Percentiles rank a stretch among this genome's conserved stretches.
Conservation (phyloP, 2,113 vertebrate species). For the cattle (Bos taurus) region DNA sequence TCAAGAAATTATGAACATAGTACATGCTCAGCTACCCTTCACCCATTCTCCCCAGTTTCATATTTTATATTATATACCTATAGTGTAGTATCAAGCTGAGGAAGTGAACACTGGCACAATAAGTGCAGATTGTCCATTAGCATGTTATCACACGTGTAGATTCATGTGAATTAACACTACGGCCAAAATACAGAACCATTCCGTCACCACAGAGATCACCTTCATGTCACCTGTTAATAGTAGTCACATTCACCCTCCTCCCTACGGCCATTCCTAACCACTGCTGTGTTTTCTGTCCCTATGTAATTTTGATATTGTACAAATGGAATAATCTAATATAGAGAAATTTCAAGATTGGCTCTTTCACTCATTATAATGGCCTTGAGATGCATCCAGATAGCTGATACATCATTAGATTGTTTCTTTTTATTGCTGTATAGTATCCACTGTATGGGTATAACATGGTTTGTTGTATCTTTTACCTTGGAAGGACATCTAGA, state of each 20-base stretch:
- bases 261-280: rapidly evolving
- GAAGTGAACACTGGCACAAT: background rate
- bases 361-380: background rate
- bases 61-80: background rate
- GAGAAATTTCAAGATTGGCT: background rate
- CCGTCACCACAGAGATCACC: background rate
- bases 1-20: background rate
- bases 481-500: background rate
- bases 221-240: rapidly evolving
- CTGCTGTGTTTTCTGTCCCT: background rate
- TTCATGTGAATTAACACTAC: background rate
- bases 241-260: background rate
- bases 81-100: background rate
- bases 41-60: background rate
- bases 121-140: background rate
- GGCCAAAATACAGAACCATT: background rate
- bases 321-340: background rate
- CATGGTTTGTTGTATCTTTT: background rate
- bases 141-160: background rate
- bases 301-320: background rate
- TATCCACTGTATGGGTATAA: background rate
- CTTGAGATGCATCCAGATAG: background rate
- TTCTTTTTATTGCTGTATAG: background rate
- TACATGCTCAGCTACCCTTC: background rate
- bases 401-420: background rate